Percentiles rank a stretch among this genome's conserved stretches.
These are phyloP conservation scores for Trichogramma evanescens DNA, from an alignment of 2,888 invertebrate genomes.

Conservation along the genomic window DNA sequence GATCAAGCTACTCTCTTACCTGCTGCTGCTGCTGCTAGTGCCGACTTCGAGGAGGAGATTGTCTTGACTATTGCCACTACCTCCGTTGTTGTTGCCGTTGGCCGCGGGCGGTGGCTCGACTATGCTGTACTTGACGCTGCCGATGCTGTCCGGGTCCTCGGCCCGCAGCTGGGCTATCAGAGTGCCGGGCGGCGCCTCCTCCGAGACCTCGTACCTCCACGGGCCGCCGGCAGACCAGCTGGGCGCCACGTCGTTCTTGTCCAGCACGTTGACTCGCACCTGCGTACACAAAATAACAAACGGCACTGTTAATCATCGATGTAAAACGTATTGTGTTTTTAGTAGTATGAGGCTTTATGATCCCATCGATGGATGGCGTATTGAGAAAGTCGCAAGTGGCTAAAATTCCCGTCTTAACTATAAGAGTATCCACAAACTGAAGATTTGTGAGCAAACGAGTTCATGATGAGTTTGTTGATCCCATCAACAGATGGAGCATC, in stretches of 20 bases:
- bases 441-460: too few relatives aligned
- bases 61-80: background rate
- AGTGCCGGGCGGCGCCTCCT: slow-evolving; percentile 77
- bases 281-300: slow-evolving; percentile 49
- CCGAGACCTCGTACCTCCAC: slow-evolving; percentile 69
- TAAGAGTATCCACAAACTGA: too few relatives aligned
- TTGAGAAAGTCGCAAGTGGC: too few relatives aligned
- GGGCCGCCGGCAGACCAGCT: slow-evolving; percentile 66
- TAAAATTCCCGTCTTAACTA: too few relatives aligned
- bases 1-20: too few relatives aligned
- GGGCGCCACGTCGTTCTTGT: slow-evolving; percentile 94
- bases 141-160: slow-evolving; percentile 79
- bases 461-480: too few relatives aligned
- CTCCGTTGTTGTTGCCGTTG: slow-evolving; percentile 1
- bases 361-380: too few relatives aligned
- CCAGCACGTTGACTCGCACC: slow-evolving; percentile 78
- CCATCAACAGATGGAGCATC: too few relatives aligned
- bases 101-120: slow-evolving; percentile 48
- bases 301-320: background rate
- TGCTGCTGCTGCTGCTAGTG: too few relatives aligned
- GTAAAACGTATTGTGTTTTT: background rate
- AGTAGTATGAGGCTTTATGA: background rate
- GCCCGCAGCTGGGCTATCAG: slow-evolving; percentile 71
- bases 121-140: slow-evolving; percentile 68
- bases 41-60: background rate